Conservation (phyloP, 2,888 invertebrate species). For the Apocheima hispidaria region DNA sequence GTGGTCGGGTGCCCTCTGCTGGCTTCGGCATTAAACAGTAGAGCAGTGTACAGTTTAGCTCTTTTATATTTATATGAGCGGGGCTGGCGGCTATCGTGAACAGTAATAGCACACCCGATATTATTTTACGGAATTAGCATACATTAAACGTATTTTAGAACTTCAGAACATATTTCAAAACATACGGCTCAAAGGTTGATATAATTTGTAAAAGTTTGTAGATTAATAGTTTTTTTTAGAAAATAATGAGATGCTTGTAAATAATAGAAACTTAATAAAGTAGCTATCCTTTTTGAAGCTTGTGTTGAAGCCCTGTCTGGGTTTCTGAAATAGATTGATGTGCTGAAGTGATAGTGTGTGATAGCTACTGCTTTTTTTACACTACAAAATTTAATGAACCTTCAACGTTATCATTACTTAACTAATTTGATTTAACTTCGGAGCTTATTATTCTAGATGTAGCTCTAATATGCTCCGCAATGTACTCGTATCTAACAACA, state of each 20-base stretch:
- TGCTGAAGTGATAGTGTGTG: not conserved
- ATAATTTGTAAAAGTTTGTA: not conserved
- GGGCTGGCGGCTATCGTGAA: not conserved
- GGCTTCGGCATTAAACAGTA: slow-evolving; percentile 20
- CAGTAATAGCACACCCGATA: not conserved
- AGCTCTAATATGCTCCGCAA: no score
- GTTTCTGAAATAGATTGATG: no score
- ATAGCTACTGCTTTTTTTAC: no score
- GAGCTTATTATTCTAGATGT: no score
- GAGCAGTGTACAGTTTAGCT: not conserved
- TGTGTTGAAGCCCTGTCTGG: no score
- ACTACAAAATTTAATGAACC: no score
- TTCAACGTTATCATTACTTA: no score
- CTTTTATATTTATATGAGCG: not conserved
- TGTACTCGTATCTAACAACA: no score
- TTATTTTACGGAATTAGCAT: not conserved
- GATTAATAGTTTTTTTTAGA: no score
- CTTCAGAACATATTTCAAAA: not conserved
- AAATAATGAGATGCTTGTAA: no score
- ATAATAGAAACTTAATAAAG: not conserved
- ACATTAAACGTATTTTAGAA: not conserved
- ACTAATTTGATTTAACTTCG: no score
- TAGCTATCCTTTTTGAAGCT: not conserved
- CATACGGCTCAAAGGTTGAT: not conserved
- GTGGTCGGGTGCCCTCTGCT: slow-evolving; percentile 34